Evolutionary conservation across 2,888 invertebrate genomes (phyloP).

Genomic region (Oligia strigilis): DNA sequence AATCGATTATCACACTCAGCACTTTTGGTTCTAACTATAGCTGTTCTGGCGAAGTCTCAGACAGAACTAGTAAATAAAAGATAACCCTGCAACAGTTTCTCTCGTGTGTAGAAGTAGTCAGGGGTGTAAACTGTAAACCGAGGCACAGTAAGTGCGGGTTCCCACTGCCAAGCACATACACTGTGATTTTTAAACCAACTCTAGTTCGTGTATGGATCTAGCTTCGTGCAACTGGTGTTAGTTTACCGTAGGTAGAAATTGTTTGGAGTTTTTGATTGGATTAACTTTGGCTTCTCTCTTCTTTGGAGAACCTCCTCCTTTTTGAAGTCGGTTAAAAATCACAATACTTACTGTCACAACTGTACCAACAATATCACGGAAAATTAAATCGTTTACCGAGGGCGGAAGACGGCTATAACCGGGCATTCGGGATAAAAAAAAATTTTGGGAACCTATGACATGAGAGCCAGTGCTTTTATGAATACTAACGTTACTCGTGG

Average conservation of each 20-base stretch:
- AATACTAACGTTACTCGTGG: background rate
- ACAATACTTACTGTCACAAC: no score
- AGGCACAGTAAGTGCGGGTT: slow-evolving; percentile 16
- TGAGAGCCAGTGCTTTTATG: background rate
- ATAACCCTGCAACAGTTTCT: slow-evolving; percentile 9
- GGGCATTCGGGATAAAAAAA: background rate
- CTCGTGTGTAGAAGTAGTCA: slow-evolving; percentile 2
- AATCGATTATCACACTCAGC: background rate
- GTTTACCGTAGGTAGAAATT: slow-evolving; percentile 5
- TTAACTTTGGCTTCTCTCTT: background rate
- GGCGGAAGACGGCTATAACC: no score
- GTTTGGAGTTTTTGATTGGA: background rate
- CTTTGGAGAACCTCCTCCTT: no score
- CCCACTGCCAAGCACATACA: background rate
- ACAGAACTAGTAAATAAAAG: slow-evolving; percentile 29
- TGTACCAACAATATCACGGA: no score
- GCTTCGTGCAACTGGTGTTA: slow-evolving; percentile 17
- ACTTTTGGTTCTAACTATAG: background rate
- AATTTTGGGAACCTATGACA: background rate
- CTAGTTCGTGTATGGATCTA: background rate
- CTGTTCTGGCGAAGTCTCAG: background rate
- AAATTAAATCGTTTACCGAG: no score
- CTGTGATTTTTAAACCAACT: slow-evolving; percentile 42
- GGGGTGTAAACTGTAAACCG: slow-evolving; percentile 8
- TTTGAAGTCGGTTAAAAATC: no score